Evolutionary conservation across 2,888 invertebrate species (phyloP), one percentile per base, ranked within the genome.

Genomic region (Alsophila aescularia): DNA sequence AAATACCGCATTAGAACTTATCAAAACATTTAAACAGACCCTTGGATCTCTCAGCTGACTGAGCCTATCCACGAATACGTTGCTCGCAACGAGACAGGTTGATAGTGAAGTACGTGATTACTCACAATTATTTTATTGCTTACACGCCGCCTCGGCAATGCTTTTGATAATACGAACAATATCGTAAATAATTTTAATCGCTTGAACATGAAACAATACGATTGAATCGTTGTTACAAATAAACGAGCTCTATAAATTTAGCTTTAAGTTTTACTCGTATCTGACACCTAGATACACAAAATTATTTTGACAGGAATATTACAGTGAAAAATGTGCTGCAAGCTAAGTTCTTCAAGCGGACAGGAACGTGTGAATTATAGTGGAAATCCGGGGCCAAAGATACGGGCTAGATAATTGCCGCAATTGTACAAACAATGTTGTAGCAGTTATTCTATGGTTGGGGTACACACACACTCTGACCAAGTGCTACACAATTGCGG

Each of bases 41-140:
- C 32, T 49, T 40, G 42, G 9, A 47, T 43, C 29, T 44, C 43
- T 31, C 27, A 35, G 36, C 32, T 54, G 61, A 55, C 49, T 50
- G 40, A 44, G 43, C 40, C 51, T 50, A 54, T 50, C 45, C 55
- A 44, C 31, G 51, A 49, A 62, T 57, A 66, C 58, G 53, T 66
- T 47, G 52, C 31, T 41, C 41, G 55, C 49, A 56, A 61, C 55
- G 60, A 76, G 73, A 73, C 77, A 77, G 72, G 73, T 79, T 75
- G 69, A 71, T 74, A 66, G 66, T 65, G 73, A 75, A 70, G 67
- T 73, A 73, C 72, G 62, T 72, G 70, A 79, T 79, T 75, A 77
- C 72, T 76, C 72, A 77, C 71, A 72, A 78, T 78, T 70, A 76
- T 72, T 75, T 75, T 71, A 69, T 72, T 68, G 69, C 67, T 69